Base-by-base conservation (phyloP, 2,797 vertebrate genomes). In the Cirrhinus mrigala region DNA sequence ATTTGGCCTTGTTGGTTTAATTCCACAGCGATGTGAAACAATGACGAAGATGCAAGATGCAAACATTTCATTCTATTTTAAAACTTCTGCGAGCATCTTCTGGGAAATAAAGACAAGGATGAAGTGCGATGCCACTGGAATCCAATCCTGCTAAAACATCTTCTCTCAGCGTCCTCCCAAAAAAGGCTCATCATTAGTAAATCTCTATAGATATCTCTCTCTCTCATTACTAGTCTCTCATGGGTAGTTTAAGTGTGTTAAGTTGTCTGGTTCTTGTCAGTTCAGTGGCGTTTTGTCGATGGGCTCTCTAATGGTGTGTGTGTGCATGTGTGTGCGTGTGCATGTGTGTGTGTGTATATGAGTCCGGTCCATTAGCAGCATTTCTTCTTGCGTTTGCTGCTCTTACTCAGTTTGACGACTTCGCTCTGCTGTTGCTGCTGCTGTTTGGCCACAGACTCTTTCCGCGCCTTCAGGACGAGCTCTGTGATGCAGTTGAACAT, bases 401-500 rank as follows among this genome's bases (percentile, higher is more conserved):
- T 99, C 96, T 97, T 97, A 89, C 94, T 97, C 93, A 99, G 96
- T 96, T 98, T 98, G 93, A 99, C 95, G 96, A 99, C 98, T n/a
- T 99, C 98, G 5, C 97, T 98, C 95, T 98, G 97, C 95, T 99
- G 97, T 86, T 98, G 98, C 94, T 98, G 98, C 93, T 99, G 98
- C 91, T 99, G 98, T 90, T 98, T 98, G 64, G 98, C 97, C 58
- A 98, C 80, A 88, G 98, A 97, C 91, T 99, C 98, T 93, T 99
- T 99, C 96, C 98, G 98, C 82, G 97, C 96, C 93, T 96, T 96
- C 86, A 99, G 96, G 88, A 99, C 98, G 58, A 99, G 94, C 95
- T 99, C 98, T 40, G 98, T 99, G 96, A 99, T 99, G 94, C 97
- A 99, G 94, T 98, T 99, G 94, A 99, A 99, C 98, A 99, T 99